phyloP scores from a whole-genome alignment of 2,888 invertebrate genomes.

The Protodeltote pygarga region DNA sequence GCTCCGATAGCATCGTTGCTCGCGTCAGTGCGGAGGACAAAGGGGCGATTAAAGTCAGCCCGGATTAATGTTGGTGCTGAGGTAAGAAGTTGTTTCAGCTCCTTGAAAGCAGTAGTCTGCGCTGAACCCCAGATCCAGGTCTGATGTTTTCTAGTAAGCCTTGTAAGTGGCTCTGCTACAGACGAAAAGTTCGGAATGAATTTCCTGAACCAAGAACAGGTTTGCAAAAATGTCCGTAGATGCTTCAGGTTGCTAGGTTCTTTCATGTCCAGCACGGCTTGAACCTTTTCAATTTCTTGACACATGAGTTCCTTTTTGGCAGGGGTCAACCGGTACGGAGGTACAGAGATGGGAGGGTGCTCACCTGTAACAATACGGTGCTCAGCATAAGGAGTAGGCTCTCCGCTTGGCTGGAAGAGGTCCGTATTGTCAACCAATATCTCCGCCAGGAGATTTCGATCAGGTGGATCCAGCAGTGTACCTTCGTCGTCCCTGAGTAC shows the following conservation, averaged over 20 bases:
- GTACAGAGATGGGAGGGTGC: background rate
- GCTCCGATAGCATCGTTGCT: conserved; percentile 1
- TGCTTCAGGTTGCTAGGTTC: conserved; percentile 32
- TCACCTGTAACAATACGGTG: background rate
- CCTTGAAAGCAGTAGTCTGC: conserved; percentile 21
- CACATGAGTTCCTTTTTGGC: background rate
- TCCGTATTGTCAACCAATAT: background rate
- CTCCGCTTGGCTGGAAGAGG: no score
- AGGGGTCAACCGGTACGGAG: background rate
- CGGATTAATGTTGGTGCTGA: conserved; percentile 45
- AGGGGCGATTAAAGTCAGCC: conserved; percentile 44
- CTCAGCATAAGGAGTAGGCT: no score
- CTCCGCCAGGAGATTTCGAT: background rate
- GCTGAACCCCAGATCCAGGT: conserved; percentile 18
- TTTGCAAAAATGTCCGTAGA: conserved; percentile 41
- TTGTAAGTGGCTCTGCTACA: conserved; percentile 52
- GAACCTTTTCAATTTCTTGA: conserved; percentile 21
- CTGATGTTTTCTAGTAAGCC: background rate
- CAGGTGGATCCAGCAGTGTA: background rate
- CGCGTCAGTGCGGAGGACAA: no score
- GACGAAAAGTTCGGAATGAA: conserved; percentile 46
- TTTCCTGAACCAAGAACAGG: conserved; percentile 57
- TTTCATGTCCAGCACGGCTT: conserved; percentile 28
- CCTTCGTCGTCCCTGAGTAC: conserved; percentile 1
- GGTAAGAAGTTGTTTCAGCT: conserved; percentile 34